Base-by-base conservation (phyloP, 2,888 invertebrate species). In the Mythimna albipuncta region DNA sequence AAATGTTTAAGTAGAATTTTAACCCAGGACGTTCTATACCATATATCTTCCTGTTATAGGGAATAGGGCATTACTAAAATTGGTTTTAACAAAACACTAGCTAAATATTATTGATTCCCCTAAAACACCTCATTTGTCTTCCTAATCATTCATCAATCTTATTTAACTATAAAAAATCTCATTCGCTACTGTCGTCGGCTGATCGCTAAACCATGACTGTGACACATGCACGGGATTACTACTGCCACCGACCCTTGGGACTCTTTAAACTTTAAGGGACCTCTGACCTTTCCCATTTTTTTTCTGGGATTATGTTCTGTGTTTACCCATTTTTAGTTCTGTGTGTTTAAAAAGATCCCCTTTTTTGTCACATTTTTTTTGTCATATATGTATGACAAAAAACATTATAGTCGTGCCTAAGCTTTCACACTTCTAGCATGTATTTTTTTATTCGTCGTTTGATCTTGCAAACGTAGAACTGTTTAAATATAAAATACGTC, bases 141-240 rank as follows among this genome's bases (percentile, higher is more conserved):
- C 50, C 32, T 47, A 61, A 61, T 67, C 78, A 82, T 88, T 67
- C 75, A 88, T 89, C 84, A 85, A 82, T 87, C 87, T 78, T 87
- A 90, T 93, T 91, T 88, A 88, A 89, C 83, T 89, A 58, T 79
- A 81, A 87, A 90, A 89, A 87, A 83, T 64, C 67, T 82, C 79
- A 88, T 90, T 89, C 82, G 88, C 88, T 85, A 87, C 88, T 82
- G 86, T 85, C 82, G 76, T 85, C 76, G 78, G 76, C 66, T 85
- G 80, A 87, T 86, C 83, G 67, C 65, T 63, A 75, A 74, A 64
- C 81, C 66, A 77, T 85, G 84, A 85, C 85, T 86, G 77, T 87
- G 90, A 90, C 89, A 87, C 84, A 90, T 90, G 84, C 84, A 66
- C 74, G 64, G 81, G 82, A 87, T 89, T 87, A 81, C 83, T 84